Base-by-base conservation (phyloP, 2,888 invertebrate genomes). In the Zele albiditarsus region DNA sequence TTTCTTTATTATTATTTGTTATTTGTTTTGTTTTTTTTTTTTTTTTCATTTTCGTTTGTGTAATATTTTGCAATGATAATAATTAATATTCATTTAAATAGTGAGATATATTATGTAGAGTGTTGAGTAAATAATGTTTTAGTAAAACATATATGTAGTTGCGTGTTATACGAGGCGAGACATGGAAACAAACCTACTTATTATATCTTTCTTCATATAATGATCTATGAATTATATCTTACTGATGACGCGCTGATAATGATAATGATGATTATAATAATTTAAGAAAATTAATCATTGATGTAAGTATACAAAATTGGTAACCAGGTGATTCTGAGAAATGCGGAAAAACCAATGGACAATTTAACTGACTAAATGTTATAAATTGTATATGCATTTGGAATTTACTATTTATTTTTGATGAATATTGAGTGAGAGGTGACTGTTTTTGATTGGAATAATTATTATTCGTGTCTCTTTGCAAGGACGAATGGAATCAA, bases 51-150 rank as follows among this genome's bases (percentile, higher is more conserved):
- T 20, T 6, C 20, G 23, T 53, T n/a, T n/a, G 46, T 46, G n/a
- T 46, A n/a, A 46, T 46, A 46, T 46, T 46, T 53, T 53, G 53
- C 53, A 53, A 53, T 53, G 5, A 53, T 20, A n/a, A 23, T 20
- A 20, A 53, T 53, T 20, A 53, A 53, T 53, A 53, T 53, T 53
- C 8, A 53, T 53, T 53, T 53, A 23, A 53, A 53, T 46, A 46
- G 46, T 46, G 2, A n/a, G n/a, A 53, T 20, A 53, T 53, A 20
- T 20, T 16, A 16, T 46, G 16, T 14, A 46, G 46, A 46, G 20
- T 20, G 53, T 53, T 53, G 53, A 20, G 23, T 53, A 53, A 53
- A 53, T 53, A 53, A 53, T n/a, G 20, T 10, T 53, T 53, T 20
- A 53, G 53, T 20, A 23, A 53, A 53, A n/a, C 20, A 53, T 23